A percentile compares a stretch with the other conserved stretches of the same genome.
phyloP scores from a whole-genome alignment of 2,797 vertebrate species.

The Microctenopoma stevenorrisi region DNA sequence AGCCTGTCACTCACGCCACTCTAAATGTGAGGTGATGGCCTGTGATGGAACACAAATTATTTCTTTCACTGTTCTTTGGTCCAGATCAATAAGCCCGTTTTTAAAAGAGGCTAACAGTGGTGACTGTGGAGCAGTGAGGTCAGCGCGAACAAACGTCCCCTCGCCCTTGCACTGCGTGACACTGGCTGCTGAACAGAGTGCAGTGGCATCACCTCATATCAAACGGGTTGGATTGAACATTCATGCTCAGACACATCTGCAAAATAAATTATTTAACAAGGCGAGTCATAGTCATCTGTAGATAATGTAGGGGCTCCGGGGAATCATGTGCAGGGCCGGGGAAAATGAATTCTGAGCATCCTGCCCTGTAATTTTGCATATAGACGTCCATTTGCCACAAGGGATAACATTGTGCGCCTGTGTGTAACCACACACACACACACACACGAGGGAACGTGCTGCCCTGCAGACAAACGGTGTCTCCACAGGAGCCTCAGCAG shows the following conservation, averaged over 20 bases:
- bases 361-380: conserved; percentile 74
- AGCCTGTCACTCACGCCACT: conserved; percentile 67
- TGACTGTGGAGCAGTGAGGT: conserved; percentile 46
- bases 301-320: conserved; percentile 37
- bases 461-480: conserved; percentile 58
- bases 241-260: conserved; percentile 13
- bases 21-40: conserved; percentile 59
- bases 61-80: conserved; percentile 18
- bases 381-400: conserved; percentile 72
- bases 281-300: conserved; percentile 32
- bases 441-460: conserved; percentile 16
- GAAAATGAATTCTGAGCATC: conserved; percentile 61
- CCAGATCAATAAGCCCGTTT: conserved; percentile 53
- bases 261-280: conserved; percentile 49
- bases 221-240: conserved; percentile 5
- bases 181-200: conserved; percentile 9
- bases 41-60: conserved; percentile 59
- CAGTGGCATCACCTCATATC: conserved; percentile 10
- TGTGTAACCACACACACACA: conserved; percentile 1
- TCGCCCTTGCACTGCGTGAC: conserved; percentile 21
- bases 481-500: conserved; percentile 25
- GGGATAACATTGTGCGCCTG: conserved; percentile 66
- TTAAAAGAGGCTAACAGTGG: conserved; percentile 25
- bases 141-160: conserved; percentile 11
- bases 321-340: conserved; percentile 31